These are phyloP conservation scores for Rosalia funebris DNA, from an alignment of 2,888 invertebrate species.

Conservation along the genomic window DNA sequence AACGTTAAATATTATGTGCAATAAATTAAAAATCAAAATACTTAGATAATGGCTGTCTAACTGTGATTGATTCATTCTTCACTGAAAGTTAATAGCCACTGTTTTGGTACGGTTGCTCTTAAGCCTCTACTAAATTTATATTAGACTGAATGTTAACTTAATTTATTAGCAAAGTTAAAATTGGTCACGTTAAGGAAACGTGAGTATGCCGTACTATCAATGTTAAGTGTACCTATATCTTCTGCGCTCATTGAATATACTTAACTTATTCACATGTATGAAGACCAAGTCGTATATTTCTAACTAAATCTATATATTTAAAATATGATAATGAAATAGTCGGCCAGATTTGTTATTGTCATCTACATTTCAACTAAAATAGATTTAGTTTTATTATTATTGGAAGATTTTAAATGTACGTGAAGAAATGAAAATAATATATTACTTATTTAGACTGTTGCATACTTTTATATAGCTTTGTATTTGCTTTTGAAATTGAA, in stretches of 20 bases:
- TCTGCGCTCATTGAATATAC: conserved; percentile 37
- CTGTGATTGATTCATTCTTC: no score
- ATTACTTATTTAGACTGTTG: conserved; percentile 55
- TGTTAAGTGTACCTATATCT: conserved; percentile 42
- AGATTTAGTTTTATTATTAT: conserved; percentile 33
- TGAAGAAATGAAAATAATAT: conserved; percentile 35
- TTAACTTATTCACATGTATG: conserved; percentile 35
- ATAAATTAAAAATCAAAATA: no score
- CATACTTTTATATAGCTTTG: conserved; percentile 61
- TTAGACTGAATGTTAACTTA: conserved; percentile 34
- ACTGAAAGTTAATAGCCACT: no score
- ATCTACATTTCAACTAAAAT: conserved; percentile 21
- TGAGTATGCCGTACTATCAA: conserved; percentile 50
- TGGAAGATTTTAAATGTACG: conserved; percentile 40
- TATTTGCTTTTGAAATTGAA: conserved; percentile 56
- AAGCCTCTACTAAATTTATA: conserved; percentile 25
- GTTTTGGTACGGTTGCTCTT: conserved; percentile 22
- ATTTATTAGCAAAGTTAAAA: conserved; percentile 27
- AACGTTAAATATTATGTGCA: no score
- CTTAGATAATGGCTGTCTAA: no score
- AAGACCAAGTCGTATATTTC: conserved; percentile 40
- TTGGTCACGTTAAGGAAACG: conserved; percentile 37
- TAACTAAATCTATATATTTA: conserved; percentile 27
- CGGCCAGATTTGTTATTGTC: conserved; percentile 32
- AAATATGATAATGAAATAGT: conserved; percentile 29